Conservation (phyloP, 2,888 invertebrate species). For the Capitulum mitella region DNA sequence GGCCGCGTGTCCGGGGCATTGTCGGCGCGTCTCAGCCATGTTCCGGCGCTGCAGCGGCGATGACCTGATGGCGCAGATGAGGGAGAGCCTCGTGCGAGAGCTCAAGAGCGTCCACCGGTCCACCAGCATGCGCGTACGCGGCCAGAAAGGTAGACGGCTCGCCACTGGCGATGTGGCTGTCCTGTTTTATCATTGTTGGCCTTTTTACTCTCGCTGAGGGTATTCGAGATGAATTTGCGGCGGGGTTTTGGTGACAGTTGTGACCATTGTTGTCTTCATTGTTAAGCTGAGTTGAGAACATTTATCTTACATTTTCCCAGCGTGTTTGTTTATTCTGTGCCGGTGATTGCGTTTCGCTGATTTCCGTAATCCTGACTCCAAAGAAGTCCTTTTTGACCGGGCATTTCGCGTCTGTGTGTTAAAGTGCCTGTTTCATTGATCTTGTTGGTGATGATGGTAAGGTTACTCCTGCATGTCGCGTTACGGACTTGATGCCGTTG, state of each 20-base stretch:
- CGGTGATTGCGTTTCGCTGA: too few relatives aligned
- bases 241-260: not conserved
- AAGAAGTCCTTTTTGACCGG: too few relatives aligned
- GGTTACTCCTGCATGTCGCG: too few relatives aligned
- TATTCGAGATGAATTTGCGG: not conserved
- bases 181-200: not conserved
- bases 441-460: too few relatives aligned
- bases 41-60: not conserved
- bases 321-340: too few relatives aligned
- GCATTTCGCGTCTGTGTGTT: too few relatives aligned
- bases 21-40: not conserved
- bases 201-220: not conserved
- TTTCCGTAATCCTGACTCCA: too few relatives aligned
- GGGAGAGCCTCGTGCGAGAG: conserved; percentile 22
- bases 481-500: too few relatives aligned
- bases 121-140: conserved; percentile 4
- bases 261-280: not conserved
- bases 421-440: too few relatives aligned
- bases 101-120: conserved; percentile 13
- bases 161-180: not conserved
- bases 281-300: not conserved
- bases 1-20: not conserved
- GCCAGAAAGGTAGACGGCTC: not conserved
- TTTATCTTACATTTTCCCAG: too few relatives aligned
- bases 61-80: not conserved